Percentiles rank a stretch among this genome's conserved stretches.
Evolutionary conservation across 2,113 vertebrate species (phyloP).

Genomic region (Cheilinus undulatus): DNA sequence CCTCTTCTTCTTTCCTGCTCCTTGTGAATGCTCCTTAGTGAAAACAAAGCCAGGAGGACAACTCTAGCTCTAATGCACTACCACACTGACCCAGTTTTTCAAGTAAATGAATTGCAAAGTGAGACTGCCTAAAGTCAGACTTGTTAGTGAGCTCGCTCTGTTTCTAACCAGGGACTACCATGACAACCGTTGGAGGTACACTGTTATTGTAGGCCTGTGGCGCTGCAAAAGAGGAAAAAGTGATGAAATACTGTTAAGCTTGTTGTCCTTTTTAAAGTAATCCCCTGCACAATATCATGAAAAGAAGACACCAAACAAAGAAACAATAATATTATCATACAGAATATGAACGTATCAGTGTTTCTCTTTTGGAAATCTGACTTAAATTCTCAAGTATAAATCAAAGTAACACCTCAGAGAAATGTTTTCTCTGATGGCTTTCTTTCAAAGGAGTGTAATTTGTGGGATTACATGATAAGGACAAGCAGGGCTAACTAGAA

Average conservation of each 20-base stretch:
- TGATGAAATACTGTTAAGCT: constrained; percentile 66
- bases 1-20: constrained; percentile 14
- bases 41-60: constrained; percentile 53
- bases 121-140: constrained; percentile 68
- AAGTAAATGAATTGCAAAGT: constrained; percentile 67
- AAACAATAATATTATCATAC: not conserved
- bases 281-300: not conserved
- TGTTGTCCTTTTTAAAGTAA: constrained; percentile 33
- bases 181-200: constrained; percentile 45
- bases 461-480: too few relatives aligned
- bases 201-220: constrained; percentile 21
- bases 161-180: constrained; percentile 58
- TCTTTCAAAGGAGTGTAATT: too few relatives aligned
- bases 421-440: not conserved
- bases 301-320: not conserved
- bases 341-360: not conserved
- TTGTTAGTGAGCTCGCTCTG: constrained; percentile 56
- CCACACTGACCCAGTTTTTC: constrained; percentile 79
- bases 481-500: too few relatives aligned
- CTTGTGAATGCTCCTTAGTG: constrained; percentile 16
- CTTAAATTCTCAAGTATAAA: not conserved
- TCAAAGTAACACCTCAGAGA: not conserved
- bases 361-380: not conserved
- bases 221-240: constrained; percentile 1
- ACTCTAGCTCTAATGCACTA: constrained; percentile 49